phyloP scores from a whole-genome alignment of 2,888 invertebrate species.

The Limnephilus lunatus region DNA sequence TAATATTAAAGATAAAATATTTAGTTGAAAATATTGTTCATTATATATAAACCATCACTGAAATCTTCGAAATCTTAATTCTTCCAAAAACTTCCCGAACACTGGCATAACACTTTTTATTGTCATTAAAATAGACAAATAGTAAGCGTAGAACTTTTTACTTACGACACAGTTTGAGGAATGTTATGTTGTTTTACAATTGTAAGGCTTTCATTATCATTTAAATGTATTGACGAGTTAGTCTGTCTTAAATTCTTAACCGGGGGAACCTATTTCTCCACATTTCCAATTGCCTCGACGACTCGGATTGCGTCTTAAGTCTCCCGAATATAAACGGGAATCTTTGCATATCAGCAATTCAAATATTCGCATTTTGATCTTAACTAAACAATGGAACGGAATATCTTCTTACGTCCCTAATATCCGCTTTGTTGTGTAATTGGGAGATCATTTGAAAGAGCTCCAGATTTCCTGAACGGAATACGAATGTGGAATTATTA shows the following conservation, averaged over 20 bases:
- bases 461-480: not conserved
- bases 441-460: conserved; percentile 15
- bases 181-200: not conserved
- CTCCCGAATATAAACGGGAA: not conserved
- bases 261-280: not conserved
- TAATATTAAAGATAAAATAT: no score
- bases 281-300: not conserved
- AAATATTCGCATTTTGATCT: conserved; percentile 7
- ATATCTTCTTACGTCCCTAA: not conserved
- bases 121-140: no score
- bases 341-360: conserved; percentile 9
- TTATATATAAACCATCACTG: no score
- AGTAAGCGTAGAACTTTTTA: no score
- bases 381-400: not conserved
- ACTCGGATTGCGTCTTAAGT: not conserved
- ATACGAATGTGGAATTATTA: not conserved
- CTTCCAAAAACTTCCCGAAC: no score
- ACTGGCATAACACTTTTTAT: no score
- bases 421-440: conserved; percentile 3
- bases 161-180: no score
- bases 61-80: no score
- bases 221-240: not conserved
- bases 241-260: not conserved
- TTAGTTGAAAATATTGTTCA: no score
- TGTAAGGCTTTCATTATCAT: not conserved